Evolutionary conservation across 2,888 invertebrate species (phyloP).

Genomic region (Gnatocerus cornutus): DNA sequence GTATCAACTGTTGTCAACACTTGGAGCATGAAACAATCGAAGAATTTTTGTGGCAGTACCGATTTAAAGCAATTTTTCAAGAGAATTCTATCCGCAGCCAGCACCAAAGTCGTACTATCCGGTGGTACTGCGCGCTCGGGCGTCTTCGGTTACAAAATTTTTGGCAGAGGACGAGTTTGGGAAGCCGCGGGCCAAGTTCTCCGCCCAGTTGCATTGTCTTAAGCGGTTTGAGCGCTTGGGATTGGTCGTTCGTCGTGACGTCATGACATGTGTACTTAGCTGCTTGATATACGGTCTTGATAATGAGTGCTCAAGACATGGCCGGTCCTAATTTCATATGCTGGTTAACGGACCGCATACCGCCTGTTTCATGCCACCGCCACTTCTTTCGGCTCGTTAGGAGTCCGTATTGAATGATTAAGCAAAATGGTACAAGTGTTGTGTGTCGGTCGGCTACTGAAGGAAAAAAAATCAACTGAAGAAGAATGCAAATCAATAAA

Average conservation of each 20-base stretch:
- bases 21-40: too few species aligned
- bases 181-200: constrained; percentile 38
- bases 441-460: constrained; percentile 41
- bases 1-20: too few species aligned
- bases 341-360: constrained; percentile 54
- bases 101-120: too few species aligned
- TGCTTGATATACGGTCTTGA: constrained; percentile 57
- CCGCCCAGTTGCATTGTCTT: constrained; percentile 58
- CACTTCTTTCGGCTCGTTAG: constrained; percentile 45
- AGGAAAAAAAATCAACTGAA: constrained; percentile 30
- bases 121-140: neutral
- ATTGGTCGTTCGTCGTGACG: constrained; percentile 55
- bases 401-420: constrained; percentile 44
- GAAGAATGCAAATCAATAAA: constrained; percentile 49
- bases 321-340: constrained; percentile 58
- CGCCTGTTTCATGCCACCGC: constrained; percentile 45
- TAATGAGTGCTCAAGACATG: constrained; percentile 55
- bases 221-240: constrained; percentile 47
- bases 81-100: too few species aligned
- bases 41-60: too few species aligned
- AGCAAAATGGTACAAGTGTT: constrained; percentile 49
- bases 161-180: constrained; percentile 44
- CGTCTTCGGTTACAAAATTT: constrained; percentile 10
- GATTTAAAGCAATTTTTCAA: too few species aligned
- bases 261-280: constrained; percentile 59